Conservation (phyloP, 2,113 vertebrate species). For the Aspiorhynchus laticeps region DNA sequence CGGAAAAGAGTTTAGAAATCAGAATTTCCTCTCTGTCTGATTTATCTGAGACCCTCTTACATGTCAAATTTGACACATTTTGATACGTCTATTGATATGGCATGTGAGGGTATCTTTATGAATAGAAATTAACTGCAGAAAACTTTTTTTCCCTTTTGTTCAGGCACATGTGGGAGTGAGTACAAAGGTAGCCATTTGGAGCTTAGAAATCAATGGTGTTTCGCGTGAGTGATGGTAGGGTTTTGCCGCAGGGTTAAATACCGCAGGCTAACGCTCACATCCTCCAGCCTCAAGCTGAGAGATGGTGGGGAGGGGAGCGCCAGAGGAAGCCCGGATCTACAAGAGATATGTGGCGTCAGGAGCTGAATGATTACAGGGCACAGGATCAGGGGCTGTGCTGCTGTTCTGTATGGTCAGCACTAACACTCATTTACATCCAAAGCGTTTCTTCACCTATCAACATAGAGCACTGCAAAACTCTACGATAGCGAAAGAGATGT, state of each 20-base stretch:
- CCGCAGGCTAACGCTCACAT: constrained; percentile 36
- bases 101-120: background rate
- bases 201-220: constrained; percentile 60
- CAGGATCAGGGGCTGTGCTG: background rate
- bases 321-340: background rate
- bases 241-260: constrained; percentile 51
- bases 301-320: background rate
- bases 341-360: background rate
- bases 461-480: background rate
- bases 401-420: constrained; percentile 32
- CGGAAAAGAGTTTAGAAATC: background rate
- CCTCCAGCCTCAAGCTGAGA: constrained; percentile 33
- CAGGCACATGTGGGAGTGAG: constrained; percentile 17
- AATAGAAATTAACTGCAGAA: background rate
- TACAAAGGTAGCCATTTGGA: constrained; percentile 56
- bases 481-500: background rate
- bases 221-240: constrained; percentile 48
- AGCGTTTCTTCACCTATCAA: constrained; percentile 23
- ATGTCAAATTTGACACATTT: background rate
- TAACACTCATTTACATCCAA: constrained; percentile 39
- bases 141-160: background rate
- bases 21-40: background rate
- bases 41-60: background rate
- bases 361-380: constrained; percentile 38
- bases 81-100: background rate